Evolutionary conservation across 1,140 invertebrate species (phyloP).

Genomic region (Meloidogyne chitwoodi): DNA sequence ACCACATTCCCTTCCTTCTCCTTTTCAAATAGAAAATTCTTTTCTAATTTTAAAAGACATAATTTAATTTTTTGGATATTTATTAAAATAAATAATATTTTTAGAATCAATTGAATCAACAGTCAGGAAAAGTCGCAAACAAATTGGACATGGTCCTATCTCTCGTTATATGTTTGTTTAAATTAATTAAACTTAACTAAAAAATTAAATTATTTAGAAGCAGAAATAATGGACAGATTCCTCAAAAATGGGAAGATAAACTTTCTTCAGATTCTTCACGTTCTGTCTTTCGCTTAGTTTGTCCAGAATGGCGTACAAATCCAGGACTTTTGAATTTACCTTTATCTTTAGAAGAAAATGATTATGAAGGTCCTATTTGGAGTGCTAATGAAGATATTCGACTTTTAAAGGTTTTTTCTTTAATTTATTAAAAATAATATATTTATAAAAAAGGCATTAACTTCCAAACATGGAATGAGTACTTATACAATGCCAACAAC

Average conservation of each 20-base stretch:
- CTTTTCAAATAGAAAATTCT: too few relatives aligned
- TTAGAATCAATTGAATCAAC: constrained; percentile 21
- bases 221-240: background rate
- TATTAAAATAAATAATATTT: background rate
- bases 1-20: too few relatives aligned
- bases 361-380: constrained; percentile 26
- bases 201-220: background rate
- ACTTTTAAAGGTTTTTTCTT: constrained; percentile 18
- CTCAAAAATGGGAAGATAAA: background rate
- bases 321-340: background rate
- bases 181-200: background rate
- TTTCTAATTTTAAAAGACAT: too few relatives aligned
- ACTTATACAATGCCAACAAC: background rate
- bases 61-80: background rate
- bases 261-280: background rate
- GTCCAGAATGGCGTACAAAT: constrained; percentile 17
- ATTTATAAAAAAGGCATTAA: background rate
- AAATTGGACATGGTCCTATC: constrained; percentile 4
- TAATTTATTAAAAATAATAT: background rate
- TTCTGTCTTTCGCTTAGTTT: constrained; percentile 8
- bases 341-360: background rate
- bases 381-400: constrained; percentile 22
- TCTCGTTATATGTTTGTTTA: constrained; percentile 11
- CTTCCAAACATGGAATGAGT: background rate
- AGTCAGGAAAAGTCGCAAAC: constrained; percentile 18